Evolutionary conservation across 2,797 vertebrate species (phyloP), one percentile per base, ranked within the genome.

Genomic region (Sphenodon punctatus): DNA sequence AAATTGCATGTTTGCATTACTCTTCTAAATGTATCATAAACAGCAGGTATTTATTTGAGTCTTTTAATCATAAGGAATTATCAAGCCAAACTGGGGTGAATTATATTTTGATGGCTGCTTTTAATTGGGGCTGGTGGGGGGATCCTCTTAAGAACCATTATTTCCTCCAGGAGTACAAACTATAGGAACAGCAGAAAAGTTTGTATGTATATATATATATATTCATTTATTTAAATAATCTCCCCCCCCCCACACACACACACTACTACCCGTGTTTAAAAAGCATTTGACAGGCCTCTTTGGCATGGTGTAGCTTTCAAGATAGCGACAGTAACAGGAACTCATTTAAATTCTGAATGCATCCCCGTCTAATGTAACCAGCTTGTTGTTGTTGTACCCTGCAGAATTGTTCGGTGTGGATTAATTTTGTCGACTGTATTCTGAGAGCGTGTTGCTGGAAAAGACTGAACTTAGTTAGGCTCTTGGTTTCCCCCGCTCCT

Each of bases 401-500:
- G 81, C 90, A 89, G 88, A 93, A 93, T 91, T 93, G 90, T 80
- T 93, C 80, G 1, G 45, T 78, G 86, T 93, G 94, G 91, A 92
- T 93, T 94, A 92, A 91, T 93, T 93, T 87, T 88, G 84, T 90
- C 90, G 84, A 90, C 92, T 89, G 83, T 86, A 90, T 92, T 92
- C 91, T 82, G 65, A 46, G 82, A 88, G 76, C 68, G 22, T 22
- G 2, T 70, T 71, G 80, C 74, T 76, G 67, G 56, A 42, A 38
- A 82, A 86, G 85, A 86, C 9, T 84, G 88, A 93, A 92, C 92
- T 92, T 88, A 79, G 51, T 45, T 64, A 77, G 84, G 80, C 78
- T 91, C 79, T 73, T 88, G 85, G 75, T 86, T 86, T 81, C 74
- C 76, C 75, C 51, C 75, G 60, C 86, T 88, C 72, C 51, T 78